These are phyloP conservation scores for Scophthalmus maximus DNA, from an alignment of 2,113 vertebrate species.

Conservation along the genomic window DNA sequence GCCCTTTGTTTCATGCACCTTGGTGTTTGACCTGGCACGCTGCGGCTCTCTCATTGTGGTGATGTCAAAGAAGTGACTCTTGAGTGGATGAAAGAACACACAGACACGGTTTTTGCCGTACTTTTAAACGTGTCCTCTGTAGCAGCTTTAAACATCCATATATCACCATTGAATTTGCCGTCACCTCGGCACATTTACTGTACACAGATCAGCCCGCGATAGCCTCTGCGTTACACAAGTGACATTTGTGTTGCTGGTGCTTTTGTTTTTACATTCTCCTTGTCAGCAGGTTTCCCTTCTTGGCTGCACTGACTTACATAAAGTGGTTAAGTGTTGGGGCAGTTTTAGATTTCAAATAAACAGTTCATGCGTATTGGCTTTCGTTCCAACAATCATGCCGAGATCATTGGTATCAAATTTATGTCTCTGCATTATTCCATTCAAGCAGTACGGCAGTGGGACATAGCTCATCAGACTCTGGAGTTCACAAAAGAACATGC, in stretches of 20 bases:
- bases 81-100: slow-evolving; percentile 46
- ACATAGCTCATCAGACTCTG: too few species aligned
- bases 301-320: background rate
- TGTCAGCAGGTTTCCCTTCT: background rate
- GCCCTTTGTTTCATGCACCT: slow-evolving; percentile 33
- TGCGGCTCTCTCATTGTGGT: slow-evolving; percentile 38
- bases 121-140: slow-evolving; percentile 54
- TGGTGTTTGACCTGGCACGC: slow-evolving; percentile 39
- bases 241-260: background rate
- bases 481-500: too few species aligned
- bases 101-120: slow-evolving; percentile 15
- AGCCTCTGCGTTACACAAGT: background rate
- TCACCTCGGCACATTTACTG: slow-evolving; percentile 34
- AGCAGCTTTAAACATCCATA: slow-evolving; percentile 41
- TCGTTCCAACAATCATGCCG: too few species aligned
- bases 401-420: too few species aligned
- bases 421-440: too few species aligned
- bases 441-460: too few species aligned
- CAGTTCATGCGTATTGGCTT: too few species aligned
- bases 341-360: background rate
- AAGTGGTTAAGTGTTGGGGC: too few species aligned
- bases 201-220: slow-evolving; percentile 20
- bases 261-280: background rate
- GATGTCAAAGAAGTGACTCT: slow-evolving; percentile 42
- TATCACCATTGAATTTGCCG: slow-evolving; percentile 30